Evolutionary conservation across 2,888 invertebrate genomes (phyloP).

Genomic region (Conistra vaccinii): DNA sequence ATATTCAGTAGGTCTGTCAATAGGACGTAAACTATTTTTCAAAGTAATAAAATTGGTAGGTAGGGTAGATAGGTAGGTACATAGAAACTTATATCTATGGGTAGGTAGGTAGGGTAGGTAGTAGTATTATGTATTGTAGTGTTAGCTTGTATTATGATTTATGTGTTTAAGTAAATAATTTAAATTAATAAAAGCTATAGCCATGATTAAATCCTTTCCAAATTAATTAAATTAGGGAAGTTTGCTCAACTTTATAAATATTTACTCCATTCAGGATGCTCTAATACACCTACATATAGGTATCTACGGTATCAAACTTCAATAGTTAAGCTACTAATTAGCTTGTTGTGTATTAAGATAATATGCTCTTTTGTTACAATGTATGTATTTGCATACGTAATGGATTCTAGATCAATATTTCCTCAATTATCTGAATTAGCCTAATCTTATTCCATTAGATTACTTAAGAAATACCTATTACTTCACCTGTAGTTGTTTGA

Average conservation of each 20-base stretch:
- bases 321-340: constrained; percentile 30
- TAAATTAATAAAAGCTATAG: background rate
- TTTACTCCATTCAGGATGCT: constrained; percentile 10
- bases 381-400: constrained; percentile 41
- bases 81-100: too few relatives aligned
- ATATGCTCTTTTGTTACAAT: constrained; percentile 43
- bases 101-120: too few relatives aligned
- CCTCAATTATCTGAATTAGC: constrained; percentile 32
- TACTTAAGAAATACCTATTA: background rate
- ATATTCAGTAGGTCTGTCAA: too few relatives aligned
- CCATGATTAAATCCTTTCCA: background rate
- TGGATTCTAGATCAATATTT: constrained; percentile 35
- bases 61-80: too few relatives aligned
- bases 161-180: background rate
- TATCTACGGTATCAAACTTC: constrained; percentile 4
- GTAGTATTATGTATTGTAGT: too few relatives aligned
- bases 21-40: too few relatives aligned
- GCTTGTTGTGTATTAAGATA: constrained; percentile 33
- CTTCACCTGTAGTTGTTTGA: background rate
- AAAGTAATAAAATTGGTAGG: too few relatives aligned
- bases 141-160: too few relatives aligned
- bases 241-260: constrained; percentile 11
- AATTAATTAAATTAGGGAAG: constrained; percentile 16
- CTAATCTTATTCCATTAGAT: constrained; percentile 4
- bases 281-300: background rate